phyloP scores from a whole-genome alignment of 2,113 vertebrate genomes.

The Mormoops blainvillei region DNA sequence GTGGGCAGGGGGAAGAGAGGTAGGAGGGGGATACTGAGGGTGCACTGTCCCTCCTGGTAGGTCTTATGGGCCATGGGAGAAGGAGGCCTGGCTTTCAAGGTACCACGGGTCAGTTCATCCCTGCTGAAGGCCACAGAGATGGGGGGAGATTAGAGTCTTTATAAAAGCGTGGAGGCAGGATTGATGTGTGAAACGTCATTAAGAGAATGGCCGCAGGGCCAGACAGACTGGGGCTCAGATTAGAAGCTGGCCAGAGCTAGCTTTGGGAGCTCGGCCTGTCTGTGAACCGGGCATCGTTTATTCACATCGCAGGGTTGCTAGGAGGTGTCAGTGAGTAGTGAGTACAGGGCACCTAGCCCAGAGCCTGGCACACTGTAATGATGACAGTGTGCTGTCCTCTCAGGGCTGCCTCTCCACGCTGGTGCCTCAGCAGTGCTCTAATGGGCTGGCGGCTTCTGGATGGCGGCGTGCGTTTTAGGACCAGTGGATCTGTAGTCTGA shows the following conservation, averaged over 20 bases:
- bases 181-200: not conserved
- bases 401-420: not conserved
- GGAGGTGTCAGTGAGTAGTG: not conserved
- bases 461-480: not conserved
- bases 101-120: not conserved
- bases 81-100: too few species aligned
- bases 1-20: not conserved
- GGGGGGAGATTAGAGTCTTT: not conserved
- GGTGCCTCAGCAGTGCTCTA: not conserved
- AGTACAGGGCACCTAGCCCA: not conserved
- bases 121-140: not conserved
- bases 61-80: too few species aligned
- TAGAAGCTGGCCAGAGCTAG: not conserved
- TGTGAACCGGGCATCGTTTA: fast-evolving
- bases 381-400: not conserved
- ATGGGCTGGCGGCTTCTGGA: not conserved
- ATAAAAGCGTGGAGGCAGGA: not conserved
- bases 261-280: not conserved
- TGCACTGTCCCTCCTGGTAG: not conserved
- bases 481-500: not conserved
- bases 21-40: not conserved
- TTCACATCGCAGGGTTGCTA: not conserved
- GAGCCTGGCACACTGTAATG: not conserved
- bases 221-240: not conserved
- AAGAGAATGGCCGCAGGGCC: not conserved